A percentile compares a stretch with the other conserved stretches of the same genome.
Conservation (phyloP, 2,113 vertebrate species). For the Gracilinanus agilis region DNA sequence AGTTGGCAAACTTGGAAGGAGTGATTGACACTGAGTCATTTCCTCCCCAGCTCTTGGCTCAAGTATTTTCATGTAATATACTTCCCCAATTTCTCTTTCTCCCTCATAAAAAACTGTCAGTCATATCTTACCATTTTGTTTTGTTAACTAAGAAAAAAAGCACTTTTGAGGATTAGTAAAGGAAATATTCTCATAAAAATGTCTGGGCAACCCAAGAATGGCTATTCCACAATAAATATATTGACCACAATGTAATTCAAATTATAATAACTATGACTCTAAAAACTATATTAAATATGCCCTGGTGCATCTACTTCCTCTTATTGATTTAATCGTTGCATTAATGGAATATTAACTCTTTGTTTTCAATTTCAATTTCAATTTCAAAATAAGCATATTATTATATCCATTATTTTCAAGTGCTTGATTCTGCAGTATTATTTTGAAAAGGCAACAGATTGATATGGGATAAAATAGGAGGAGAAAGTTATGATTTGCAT, state of each 20-base stretch:
- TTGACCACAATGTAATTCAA: background rate
- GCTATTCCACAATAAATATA: background rate
- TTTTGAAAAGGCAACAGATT: background rate
- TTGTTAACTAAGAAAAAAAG: background rate
- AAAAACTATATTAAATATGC: background rate
- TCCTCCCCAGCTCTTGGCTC: background rate
- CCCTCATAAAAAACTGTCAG: background rate
- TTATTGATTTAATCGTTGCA: background rate
- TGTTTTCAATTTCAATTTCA: background rate
- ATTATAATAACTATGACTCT: background rate
- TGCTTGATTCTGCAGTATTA: background rate
- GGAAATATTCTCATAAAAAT: background rate
- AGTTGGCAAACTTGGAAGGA: background rate
- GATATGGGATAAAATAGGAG: background rate
- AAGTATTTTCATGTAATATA: background rate
- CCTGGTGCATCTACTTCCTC: background rate
- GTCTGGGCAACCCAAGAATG: background rate
- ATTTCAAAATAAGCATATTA: background rate
- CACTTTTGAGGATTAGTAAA: background rate
- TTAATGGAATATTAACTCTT: background rate
- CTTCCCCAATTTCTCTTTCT: background rate
- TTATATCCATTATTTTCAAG: background rate
- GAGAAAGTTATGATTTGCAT: background rate
- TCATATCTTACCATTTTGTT: background rate
- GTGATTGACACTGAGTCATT: background rate